Evolutionary conservation across 2,888 invertebrate species (phyloP).

Genomic region (Pseudococcus jackbeardsleyi): DNA sequence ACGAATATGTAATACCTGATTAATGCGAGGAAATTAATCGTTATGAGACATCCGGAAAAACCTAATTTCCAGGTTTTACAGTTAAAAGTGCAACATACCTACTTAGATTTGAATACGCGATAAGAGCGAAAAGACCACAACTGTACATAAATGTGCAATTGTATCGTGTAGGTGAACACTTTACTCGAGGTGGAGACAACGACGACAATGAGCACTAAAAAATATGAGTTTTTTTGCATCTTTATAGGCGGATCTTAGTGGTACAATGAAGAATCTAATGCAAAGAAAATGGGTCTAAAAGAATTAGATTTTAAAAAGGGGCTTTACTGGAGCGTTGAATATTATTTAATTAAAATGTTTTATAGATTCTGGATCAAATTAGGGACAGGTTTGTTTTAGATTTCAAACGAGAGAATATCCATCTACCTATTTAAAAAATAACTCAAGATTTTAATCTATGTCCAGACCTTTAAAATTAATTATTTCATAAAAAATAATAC

Average conservation of each 20-base stretch:
- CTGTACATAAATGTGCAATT: conserved; percentile 22
- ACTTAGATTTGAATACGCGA: background rate
- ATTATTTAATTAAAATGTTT: no score
- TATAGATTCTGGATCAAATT: no score
- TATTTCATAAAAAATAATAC: no score
- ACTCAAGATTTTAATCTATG: no score
- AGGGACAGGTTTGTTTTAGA: no score
- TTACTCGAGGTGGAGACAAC: background rate
- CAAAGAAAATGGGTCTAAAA: background rate
- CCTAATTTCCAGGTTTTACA: conserved; percentile 41
- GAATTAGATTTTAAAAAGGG: no score
- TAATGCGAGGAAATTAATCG: conserved; percentile 33
- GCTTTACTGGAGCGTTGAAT: no score
- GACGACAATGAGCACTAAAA: background rate
- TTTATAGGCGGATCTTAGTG: no score
- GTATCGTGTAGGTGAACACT: background rate
- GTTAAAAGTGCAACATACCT: conserved; percentile 44
- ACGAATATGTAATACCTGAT: conserved; percentile 15
- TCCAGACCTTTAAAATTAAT: no score
- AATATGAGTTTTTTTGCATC: background rate
- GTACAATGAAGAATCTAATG: background rate
- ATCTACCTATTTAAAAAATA: no score
- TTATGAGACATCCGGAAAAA: conserved; percentile 32
- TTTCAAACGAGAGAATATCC: no score
- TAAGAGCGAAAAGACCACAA: background rate